A percentile compares a stretch with the other conserved stretches of the same genome.
phyloP scores from a whole-genome alignment of 2,113 vertebrate genomes.

The Coreoperca whiteheadi region DNA sequence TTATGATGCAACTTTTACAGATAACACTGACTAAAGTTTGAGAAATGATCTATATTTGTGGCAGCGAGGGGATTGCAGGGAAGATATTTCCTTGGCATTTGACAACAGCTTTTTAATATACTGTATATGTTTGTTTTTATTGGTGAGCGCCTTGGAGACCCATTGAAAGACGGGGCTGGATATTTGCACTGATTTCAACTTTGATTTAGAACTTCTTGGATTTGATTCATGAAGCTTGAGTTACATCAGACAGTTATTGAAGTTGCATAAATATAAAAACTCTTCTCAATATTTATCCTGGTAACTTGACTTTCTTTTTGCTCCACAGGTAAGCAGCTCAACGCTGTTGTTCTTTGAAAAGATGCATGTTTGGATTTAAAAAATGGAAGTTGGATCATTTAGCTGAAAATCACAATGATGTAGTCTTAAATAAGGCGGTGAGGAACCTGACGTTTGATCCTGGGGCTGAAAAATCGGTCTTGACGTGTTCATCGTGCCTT shows the following conservation, averaged over 20 bases:
- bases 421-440: background rate
- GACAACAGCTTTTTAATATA: background rate
- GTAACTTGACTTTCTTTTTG: no score
- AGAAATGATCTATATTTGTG: background rate
- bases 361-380: background rate
- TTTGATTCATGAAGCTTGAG: background rate
- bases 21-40: background rate
- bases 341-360: no score
- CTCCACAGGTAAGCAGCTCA: no score
- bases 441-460: constrained; percentile 1
- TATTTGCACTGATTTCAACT: background rate
- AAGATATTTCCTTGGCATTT: background rate
- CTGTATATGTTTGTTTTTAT: background rate
- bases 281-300: no score
- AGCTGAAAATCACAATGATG: background rate
- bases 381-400: background rate
- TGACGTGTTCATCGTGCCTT: background rate
- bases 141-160: background rate
- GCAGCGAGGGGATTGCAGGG: background rate
- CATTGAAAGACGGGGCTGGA: background rate
- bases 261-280: no score
- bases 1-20: background rate
- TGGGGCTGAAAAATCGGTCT: background rate
- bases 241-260: no score
- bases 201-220: background rate